Percentiles rank a stretch among this genome's conserved stretches.
phyloP scores from a whole-genome alignment of 2,888 invertebrate genomes.

The Osmoderma eremita region DNA sequence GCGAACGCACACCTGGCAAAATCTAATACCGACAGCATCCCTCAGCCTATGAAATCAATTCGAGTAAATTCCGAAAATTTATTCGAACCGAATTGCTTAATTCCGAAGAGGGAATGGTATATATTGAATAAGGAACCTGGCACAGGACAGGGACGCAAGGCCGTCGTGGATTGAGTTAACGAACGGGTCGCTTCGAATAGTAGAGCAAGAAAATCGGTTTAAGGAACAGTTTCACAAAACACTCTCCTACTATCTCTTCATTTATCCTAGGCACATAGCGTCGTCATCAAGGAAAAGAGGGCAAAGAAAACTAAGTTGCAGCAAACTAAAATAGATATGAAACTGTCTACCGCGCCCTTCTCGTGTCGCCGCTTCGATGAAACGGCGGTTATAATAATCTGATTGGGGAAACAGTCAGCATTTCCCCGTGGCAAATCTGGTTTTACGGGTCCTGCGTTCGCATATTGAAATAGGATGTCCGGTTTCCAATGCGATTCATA shows the following conservation, averaged over 20 bases:
- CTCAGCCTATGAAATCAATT: neutral
- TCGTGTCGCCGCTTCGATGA: neutral
- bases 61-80: neutral
- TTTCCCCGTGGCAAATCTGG: constrained; percentile 51
- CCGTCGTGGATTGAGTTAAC: constrained; percentile 7
- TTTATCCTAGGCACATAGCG: constrained; percentile 13
- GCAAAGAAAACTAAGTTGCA: constrained; percentile 16
- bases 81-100: neutral
- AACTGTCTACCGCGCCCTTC: neutral
- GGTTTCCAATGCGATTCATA: constrained; percentile 29
- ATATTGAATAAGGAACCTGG: neutral
- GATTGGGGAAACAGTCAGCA: constrained; percentile 53
- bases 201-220: constrained; percentile 24
- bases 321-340: constrained; percentile 24
- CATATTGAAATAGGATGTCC: constrained; percentile 51
- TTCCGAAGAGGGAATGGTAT: constrained; percentile 2
- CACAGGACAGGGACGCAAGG: constrained; percentile 5
- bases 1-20: neutral
- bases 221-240: constrained; percentile 24
- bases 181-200: neutral
- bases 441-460: constrained; percentile 51
- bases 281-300: constrained; percentile 22
- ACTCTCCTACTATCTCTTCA: constrained; percentile 21
- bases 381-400: constrained; percentile 47
- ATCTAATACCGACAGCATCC: neutral